Evolutionary conservation across 92 coral and sea anemone species (phyloP).

Genomic region (Bergia puertoricense): DNA sequence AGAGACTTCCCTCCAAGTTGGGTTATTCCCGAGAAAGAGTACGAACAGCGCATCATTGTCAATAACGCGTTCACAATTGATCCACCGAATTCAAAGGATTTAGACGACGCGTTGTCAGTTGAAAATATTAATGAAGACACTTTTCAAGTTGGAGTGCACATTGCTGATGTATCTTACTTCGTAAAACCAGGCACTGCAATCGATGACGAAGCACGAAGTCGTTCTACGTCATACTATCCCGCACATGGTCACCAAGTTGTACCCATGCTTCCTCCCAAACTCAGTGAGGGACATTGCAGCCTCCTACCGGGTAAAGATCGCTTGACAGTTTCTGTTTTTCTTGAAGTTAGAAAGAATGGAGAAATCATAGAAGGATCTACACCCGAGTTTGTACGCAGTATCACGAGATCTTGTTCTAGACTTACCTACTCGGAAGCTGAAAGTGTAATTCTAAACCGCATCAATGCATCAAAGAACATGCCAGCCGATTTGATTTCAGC

Average conservation of each 20-base stretch:
- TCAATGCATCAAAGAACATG: background rate
- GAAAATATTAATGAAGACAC: conserved; percentile 43
- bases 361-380: conserved; percentile 11
- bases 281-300: conserved; percentile 79
- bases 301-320: conserved; percentile 73
- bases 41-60: conserved; percentile 41
- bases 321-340: conserved; percentile 70
- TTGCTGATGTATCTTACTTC: conserved; percentile 92
- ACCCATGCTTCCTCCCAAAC: conserved; percentile 86
- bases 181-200: conserved; percentile 66
- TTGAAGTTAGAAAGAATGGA: conserved; percentile 60
- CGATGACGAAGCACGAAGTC: conserved; percentile 75
- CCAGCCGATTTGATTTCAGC: conserved; percentile 32
- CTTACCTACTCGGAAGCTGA: conserved; percentile 81
- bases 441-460: conserved; percentile 46
- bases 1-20: conserved; percentile 50
- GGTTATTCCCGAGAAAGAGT: conserved; percentile 69
- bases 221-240: conserved; percentile 88
- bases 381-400: conserved; percentile 57
- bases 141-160: conserved; percentile 75
- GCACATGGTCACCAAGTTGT: conserved; percentile 52
- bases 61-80: conserved; percentile 82
- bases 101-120: conserved; percentile 90
- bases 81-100: conserved; percentile 73
- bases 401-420: conserved; percentile 69